A percentile compares a stretch with the other conserved stretches of the same genome.
Conservation (phyloP, 2,797 vertebrate species). For the Etheostoma nigrum region DNA sequence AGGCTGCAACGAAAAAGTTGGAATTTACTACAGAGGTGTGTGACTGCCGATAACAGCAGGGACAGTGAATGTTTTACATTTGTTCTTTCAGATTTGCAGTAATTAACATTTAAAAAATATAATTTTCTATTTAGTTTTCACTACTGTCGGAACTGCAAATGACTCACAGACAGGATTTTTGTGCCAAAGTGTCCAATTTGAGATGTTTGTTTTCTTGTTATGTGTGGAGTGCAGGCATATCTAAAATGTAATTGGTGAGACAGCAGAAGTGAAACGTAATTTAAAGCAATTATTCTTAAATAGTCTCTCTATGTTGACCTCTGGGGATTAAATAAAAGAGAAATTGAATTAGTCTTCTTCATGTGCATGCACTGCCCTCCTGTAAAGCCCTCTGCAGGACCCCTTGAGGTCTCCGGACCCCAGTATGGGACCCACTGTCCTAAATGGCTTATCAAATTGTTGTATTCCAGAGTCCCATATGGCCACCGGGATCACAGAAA, state of each 20-base stretch:
- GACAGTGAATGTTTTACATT: neutral
- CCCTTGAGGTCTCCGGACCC: slow-evolving; percentile 50
- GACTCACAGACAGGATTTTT: neutral
- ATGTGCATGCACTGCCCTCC: slow-evolving; percentile 16
- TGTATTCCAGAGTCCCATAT: slow-evolving; percentile 71
- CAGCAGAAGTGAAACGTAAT: neutral
- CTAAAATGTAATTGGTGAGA: neutral
- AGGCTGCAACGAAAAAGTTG: slow-evolving; percentile 15
- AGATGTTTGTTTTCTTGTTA: neutral
- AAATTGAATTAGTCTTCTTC: slow-evolving; percentile 33
- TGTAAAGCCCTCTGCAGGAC: slow-evolving; percentile 22
- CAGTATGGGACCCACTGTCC: slow-evolving; percentile 69
- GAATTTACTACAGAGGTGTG: slow-evolving; percentile 28
- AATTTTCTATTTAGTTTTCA: neutral
- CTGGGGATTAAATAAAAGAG: slow-evolving; percentile 21
- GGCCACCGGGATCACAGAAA: slow-evolving; percentile 75
- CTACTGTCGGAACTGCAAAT: neutral
- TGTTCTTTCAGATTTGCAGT: neutral
- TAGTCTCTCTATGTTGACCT: slow-evolving; percentile 5
- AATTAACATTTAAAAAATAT: neutral
- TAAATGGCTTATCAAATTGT: slow-evolving; percentile 74
- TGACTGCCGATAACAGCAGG: neutral
- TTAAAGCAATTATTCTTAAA: slow-evolving; percentile 6
- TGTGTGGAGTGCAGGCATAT: slow-evolving; percentile 2
- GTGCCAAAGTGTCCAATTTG: neutral